These are phyloP conservation scores for Polyploca ridens DNA, from an alignment of 2,888 invertebrate genomes.

Conservation along the genomic window DNA sequence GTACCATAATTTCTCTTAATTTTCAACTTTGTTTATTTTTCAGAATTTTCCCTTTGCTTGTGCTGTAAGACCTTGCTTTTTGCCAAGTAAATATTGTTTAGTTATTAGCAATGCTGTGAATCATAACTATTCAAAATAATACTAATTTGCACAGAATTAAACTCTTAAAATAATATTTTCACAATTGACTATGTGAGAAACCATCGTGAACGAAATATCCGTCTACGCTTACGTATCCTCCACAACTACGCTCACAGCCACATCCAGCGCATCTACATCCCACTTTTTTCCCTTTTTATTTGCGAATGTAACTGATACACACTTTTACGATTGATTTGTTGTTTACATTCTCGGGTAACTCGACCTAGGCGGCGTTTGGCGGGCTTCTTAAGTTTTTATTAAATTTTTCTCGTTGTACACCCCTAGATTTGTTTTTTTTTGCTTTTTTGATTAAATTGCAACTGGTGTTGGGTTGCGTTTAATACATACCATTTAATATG, in stretches of 20 bases:
- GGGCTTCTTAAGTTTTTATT: conserved; percentile 42
- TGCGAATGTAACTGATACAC: conserved; percentile 65
- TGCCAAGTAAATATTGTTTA: too few relatives aligned
- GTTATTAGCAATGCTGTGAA: too few relatives aligned
- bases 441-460: conserved; percentile 19
- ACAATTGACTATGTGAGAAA: too few relatives aligned
- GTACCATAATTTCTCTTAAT: too few relatives aligned
- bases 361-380: conserved; percentile 34
- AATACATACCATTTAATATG: conserved; percentile 9
- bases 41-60: too few relatives aligned
- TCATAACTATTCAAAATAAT: too few relatives aligned
- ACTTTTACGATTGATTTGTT: conserved; percentile 43
- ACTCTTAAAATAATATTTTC: too few relatives aligned
- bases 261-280: not conserved
- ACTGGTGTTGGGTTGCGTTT: conserved; percentile 12
- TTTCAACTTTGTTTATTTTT: too few relatives aligned
- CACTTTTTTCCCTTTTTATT: conserved; percentile 40
- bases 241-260: not conserved
- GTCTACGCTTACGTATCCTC: not conserved
- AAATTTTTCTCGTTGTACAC: conserved; percentile 22
- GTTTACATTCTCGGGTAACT: conserved; percentile 44
- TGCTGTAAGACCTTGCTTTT: too few relatives aligned
- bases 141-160: too few relatives aligned
- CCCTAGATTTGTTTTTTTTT: not conserved
- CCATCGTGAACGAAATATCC: not conserved